Conservation (phyloP, 1,140 invertebrate species). For the Mylabris phalerata region DNA sequence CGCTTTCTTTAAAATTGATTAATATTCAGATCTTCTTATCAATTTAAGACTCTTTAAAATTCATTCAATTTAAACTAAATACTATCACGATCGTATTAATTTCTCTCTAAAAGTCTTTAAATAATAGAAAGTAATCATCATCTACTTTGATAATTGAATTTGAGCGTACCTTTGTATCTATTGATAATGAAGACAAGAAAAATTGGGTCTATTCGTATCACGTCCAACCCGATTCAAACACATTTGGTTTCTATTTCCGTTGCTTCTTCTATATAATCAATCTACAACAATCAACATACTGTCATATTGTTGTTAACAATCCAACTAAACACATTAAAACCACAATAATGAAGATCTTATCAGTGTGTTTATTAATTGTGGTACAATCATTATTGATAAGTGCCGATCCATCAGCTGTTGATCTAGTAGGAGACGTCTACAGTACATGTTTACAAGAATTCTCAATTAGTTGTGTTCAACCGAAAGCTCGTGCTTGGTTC, state of each 20-base stretch:
- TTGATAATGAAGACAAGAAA: background rate
- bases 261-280: slow-evolving; percentile 31
- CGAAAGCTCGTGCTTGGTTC: slow-evolving; percentile 66
- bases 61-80: no score
- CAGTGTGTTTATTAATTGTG: background rate
- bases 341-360: slow-evolving; percentile 21
- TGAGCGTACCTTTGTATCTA: no score
- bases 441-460: slow-evolving; percentile 56
- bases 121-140: no score
- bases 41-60: no score
- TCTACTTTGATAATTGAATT: no score
- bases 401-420: slow-evolving; percentile 46
- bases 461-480: slow-evolving; percentile 63
- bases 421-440: slow-evolving; percentile 55
- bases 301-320: slow-evolving; percentile 21
- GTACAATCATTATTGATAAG: background rate
- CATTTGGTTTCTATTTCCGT: slow-evolving; percentile 42
- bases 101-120: no score
- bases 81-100: no score
- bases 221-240: slow-evolving; percentile 36
- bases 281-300: slow-evolving; percentile 12
- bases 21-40: no score
- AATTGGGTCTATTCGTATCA: slow-evolving; percentile 29
- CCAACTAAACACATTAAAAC: slow-evolving; percentile 15
- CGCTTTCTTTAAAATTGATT: no score